These are phyloP conservation scores for Carassius carassius DNA, from an alignment of 2,113 vertebrate genomes.

Conservation along the genomic window DNA sequence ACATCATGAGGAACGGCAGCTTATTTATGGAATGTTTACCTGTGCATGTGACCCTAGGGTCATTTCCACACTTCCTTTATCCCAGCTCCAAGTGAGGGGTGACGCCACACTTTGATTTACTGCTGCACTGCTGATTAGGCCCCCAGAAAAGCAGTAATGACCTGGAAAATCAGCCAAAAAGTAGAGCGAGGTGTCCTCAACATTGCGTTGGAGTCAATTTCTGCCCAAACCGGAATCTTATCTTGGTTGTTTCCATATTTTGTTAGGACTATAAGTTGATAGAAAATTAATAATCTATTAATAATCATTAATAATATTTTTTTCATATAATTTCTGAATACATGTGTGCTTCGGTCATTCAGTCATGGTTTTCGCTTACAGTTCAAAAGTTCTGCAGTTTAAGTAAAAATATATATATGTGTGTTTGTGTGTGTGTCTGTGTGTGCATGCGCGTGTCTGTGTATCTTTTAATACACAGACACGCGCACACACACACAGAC, in stretches of 20 bases:
- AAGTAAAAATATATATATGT: neutral
- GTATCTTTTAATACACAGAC: too few species aligned
- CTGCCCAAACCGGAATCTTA: slow-evolving; percentile 26
- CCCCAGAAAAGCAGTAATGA: slow-evolving; percentile 74
- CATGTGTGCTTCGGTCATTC: too few species aligned
- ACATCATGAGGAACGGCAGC: slow-evolving; percentile 26
- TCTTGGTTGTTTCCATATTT: slow-evolving; percentile 3
- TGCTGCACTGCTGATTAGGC: slow-evolving; percentile 68
- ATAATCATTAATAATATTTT: too few species aligned
- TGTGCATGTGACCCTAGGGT: slow-evolving; percentile 21
- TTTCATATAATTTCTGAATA: neutral
- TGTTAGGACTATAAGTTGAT: neutral
- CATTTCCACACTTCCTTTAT: slow-evolving; percentile 25
- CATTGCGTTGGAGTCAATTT: slow-evolving; percentile 66
- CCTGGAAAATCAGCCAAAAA: slow-evolving; percentile 75
- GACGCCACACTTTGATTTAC: slow-evolving; percentile 7
- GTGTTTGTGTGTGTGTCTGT: neutral
- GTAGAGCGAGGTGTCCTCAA: slow-evolving; percentile 77
- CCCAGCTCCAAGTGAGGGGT: neutral
- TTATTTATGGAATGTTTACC: slow-evolving; percentile 57
- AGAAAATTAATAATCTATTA: too few species aligned
- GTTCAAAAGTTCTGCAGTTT: neutral
- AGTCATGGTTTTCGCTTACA: too few species aligned
- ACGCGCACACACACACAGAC: too few species aligned
- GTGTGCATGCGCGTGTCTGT: too few species aligned